Base-by-base conservation (phyloP, 2,113 vertebrate species). In the Centropus unirufus region DNA sequence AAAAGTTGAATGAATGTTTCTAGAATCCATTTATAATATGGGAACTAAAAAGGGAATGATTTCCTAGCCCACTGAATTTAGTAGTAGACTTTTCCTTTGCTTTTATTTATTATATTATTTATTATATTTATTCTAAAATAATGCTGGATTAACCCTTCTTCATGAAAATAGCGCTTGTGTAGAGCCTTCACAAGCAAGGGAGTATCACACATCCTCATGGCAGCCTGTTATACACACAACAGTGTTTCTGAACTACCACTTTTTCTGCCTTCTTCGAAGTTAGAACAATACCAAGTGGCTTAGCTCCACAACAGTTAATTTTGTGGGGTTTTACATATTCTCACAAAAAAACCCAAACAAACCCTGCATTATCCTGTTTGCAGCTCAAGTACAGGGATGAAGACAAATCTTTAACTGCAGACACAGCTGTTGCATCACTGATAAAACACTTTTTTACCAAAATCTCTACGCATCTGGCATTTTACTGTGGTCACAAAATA, bases 1-100 rank as follows among this genome's bases (percentile, higher is more conserved):
- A 59, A 90, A 93, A 94, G 46, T 59, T 88, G 79, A 86, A 90
- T 63, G 26, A 82, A 83, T 34, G 42, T 90, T 94, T 94, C 78
- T 86, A 77, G 63, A 59, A 42, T 69, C 51, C 47, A 20, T 85
- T 86, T 89, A 70, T 80, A 80, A 80, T 47, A 89, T 78, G 83
- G 75, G 72, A 96, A 82, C 63, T 64, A 69, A 34, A 87, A 89
- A 7, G 13, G 46, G 40, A 79, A 70, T 36, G 54, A 70, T 80
- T 91, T 92, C 92, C 78, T 82, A 94, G 67, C 16, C 55, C 72
- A 59, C 30, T 63, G 84, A 88, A 92, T 90, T 90, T 70, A 80
- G 42, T 29, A 74, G 87, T 9, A 87, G 67, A 34, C 63, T 79
- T 91, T 92, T 55, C 17, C 39, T 95, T 88, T 80, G 30, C n/a